A percentile compares a stretch with the other conserved stretches of the same genome.
phyloP scores from a whole-genome alignment of 2,888 invertebrate genomes.

The Trissolcus brochymenae region DNA sequence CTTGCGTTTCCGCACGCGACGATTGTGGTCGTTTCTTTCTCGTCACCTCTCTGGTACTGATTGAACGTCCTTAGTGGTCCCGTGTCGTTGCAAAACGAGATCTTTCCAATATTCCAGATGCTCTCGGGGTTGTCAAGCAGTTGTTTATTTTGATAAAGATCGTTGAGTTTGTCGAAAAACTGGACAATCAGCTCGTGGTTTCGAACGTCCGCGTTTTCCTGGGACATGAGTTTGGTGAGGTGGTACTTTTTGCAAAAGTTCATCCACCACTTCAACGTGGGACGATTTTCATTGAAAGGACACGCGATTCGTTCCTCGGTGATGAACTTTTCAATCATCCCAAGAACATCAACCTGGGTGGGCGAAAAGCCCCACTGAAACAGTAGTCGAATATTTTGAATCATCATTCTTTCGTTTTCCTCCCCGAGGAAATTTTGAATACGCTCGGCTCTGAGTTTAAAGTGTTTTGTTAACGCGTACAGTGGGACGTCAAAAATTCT shows the following conservation, averaged over 20 bases:
- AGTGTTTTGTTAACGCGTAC: background rate
- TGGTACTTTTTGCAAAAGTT: background rate
- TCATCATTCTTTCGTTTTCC: background rate
- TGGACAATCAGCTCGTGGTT: background rate
- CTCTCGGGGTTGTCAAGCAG: constrained; percentile 3
- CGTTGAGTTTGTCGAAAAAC: constrained; percentile 4
- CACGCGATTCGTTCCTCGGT: background rate
- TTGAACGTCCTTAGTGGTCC: background rate
- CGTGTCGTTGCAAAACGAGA: background rate
- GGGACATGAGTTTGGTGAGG: background rate
- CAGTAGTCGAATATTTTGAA: background rate
- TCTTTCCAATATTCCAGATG: constrained; percentile 11
- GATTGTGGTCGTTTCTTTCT: constrained; percentile 3
- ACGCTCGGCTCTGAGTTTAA: background rate
- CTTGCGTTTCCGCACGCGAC: constrained; percentile 9
- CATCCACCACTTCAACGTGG: background rate
- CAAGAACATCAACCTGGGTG: background rate
- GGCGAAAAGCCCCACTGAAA: constrained; percentile 1
- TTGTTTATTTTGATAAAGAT: background rate
- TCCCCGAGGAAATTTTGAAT: background rate
- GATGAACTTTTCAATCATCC: background rate
- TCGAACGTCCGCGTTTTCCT: background rate
- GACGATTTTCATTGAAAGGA: background rate
- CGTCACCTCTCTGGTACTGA: background rate
- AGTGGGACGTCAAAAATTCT: background rate